These are phyloP conservation scores for Pogoniulus pusillus DNA, from an alignment of 2,797 vertebrate species.

Conservation along the genomic window DNA sequence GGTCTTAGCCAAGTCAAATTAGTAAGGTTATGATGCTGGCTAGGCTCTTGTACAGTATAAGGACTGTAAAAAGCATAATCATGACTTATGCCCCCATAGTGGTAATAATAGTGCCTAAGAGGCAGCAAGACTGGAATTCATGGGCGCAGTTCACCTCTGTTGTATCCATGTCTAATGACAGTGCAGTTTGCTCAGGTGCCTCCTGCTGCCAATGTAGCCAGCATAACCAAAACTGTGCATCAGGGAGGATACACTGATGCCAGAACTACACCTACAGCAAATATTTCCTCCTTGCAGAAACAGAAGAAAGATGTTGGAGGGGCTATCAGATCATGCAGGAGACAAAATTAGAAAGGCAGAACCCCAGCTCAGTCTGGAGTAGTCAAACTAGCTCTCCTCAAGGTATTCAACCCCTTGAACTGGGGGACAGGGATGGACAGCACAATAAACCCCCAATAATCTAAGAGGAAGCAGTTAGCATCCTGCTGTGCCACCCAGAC, in stretches of 20 bases:
- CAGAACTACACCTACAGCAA: not conserved
- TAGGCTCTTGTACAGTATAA: not conserved
- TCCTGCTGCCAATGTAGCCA: not conserved
- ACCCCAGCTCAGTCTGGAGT: no score
- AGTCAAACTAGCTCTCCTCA: no score
- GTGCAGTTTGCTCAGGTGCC: not conserved
- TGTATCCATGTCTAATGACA: accelerated
- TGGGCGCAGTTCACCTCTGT: not conserved
- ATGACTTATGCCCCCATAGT: not conserved
- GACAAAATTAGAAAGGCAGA: no score
- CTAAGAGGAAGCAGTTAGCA: no score
- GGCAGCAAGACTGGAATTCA: not conserved
- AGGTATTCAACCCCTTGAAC: no score
- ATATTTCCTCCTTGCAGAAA: not conserved
- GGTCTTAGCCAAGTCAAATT: not conserved
- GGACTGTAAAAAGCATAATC: not conserved
- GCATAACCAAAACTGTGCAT: not conserved
- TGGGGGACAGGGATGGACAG: no score
- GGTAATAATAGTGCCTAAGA: not conserved
- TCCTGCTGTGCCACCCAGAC: no score
- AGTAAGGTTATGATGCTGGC: not conserved
- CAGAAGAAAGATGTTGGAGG: not conserved
- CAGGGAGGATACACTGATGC: not conserved
- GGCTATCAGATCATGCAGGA: not conserved
- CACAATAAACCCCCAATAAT: no score